Evolutionary conservation across 2,113 vertebrate genomes (phyloP), one percentile per base, ranked within the genome.

Genomic region (Chaetura pelagica): DNA sequence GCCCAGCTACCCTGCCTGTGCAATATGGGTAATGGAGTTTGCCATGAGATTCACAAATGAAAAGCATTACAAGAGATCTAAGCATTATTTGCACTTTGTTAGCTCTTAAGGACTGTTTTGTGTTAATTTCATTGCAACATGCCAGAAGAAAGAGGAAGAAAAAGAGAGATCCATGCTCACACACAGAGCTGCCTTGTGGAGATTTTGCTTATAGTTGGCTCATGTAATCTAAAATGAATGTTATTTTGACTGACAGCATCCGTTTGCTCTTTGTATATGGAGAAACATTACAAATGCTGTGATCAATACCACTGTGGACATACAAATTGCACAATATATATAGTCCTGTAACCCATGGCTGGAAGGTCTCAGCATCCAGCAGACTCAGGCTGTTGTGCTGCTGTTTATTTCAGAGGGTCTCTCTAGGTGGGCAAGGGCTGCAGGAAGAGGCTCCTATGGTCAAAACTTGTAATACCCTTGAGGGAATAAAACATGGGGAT

Each of bases 161-260:
- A 40, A 29, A 49, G 66, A 42, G 38, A 75, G 42, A 38, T 22
- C n/a, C 24, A 2, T 20, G 40, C 73, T 91, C 6, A 4, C 30
- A 23, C 66, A 35, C 51, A 48, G 75, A 57, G 34, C 83, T 69
- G 42, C 27, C 55, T 81, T 7, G 0, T 35, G 67, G 83, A 96
- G 74, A 42, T 87, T 74, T 82, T 93, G 57, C 90, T 83, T 83
- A 48, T 64, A 67, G 85, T 69, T 87, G 63, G 84, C 77, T 93
- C 35, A 3, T 86, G 72, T 77, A 92, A 92, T 72, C 63, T 89
- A 20, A 94, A 95, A 68, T 62, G 76, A 93, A 87, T 49, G 80
- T 84, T 90, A 69, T 54, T 81, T 77, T 92, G 93, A 94, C 59
- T 87, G 94, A 95, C 94, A 93, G 90, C 86, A 82, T 89, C 84